Percentiles rank a stretch among this genome's conserved stretches.
phyloP scores from a whole-genome alignment of 2,888 invertebrate genomes.

The Galeruca laticollis region DNA sequence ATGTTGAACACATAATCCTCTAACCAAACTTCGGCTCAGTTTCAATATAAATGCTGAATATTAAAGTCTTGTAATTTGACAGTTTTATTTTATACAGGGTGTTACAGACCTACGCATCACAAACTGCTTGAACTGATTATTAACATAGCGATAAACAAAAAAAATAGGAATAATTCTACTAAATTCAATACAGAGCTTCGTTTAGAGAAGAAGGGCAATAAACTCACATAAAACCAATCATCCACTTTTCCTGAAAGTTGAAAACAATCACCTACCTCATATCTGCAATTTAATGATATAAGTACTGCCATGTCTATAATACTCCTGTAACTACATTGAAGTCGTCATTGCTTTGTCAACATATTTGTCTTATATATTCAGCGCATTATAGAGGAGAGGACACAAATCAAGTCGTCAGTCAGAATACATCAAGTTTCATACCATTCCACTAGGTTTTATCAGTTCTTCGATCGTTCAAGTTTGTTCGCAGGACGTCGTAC shows the following conservation, averaged over 20 bases:
- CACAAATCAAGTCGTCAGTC: conserved; percentile 34
- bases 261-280: background rate
- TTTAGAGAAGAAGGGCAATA: too few relatives aligned
- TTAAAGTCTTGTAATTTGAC: too few relatives aligned
- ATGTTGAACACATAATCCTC: too few relatives aligned
- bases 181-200: too few relatives aligned
- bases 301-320: background rate
- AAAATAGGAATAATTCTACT: too few relatives aligned
- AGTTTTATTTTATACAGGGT: too few relatives aligned
- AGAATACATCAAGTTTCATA: conserved; percentile 4
- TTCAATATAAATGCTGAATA: too few relatives aligned
- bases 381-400: conserved; percentile 2
- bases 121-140: too few relatives aligned
- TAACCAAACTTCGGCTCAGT: too few relatives aligned
- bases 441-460: conserved; percentile 18
- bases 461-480: conserved; percentile 18
- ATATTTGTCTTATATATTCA: background rate
- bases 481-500: conserved; percentile 19
- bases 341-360: conserved; percentile 4
- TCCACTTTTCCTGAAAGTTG: background rate
- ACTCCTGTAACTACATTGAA: background rate
- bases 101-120: too few relatives aligned
- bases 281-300: background rate
- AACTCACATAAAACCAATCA: background rate
- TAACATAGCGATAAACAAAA: too few relatives aligned